Base-by-base conservation (phyloP, 2,888 invertebrate species). In the Euplexia lucipara region DNA sequence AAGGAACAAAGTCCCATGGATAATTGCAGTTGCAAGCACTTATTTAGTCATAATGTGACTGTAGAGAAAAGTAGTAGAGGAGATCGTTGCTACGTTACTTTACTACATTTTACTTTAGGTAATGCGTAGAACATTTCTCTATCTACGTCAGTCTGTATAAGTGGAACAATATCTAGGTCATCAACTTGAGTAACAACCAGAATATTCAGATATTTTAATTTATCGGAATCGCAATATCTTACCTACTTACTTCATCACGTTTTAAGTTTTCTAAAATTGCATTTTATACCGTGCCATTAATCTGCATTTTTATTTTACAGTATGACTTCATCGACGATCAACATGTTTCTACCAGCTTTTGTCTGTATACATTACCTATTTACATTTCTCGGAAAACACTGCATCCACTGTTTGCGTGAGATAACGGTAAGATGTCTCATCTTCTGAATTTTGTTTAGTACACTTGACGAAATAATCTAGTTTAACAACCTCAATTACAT, bases 1-100 rank as follows among this genome's bases (percentile, higher is more conserved):
- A 85, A 84, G 80, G 78, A 79, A 72, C 83, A 84, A 84, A 83
- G 83, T 54, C 52, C 45, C 56, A 51, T 56, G 54, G 32, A 20
- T 56, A 79, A 78, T 72, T 59, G 60, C 59, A 80, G 78, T 71
- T 59, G 60, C 68, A 75, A n/a, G n/a, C n/a, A n/a, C n/a, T n/a
- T n/a, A n/a, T n/a, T n/a, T n/a, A n/a, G n/a, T n/a, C n/a, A n/a
- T n/a, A n/a, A n/a, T n/a, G n/a, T n/a, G n/a, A n/a, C n/a, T n/a
- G n/a, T n/a, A n/a, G n/a, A n/a, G n/a, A n/a, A n/a, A n/a, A n/a
- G n/a, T n/a, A n/a, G n/a, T n/a, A n/a, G n/a, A n/a, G n/a, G n/a
- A n/a, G n/a, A n/a, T n/a, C n/a, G n/a, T n/a, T n/a, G n/a, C n/a
- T n/a, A n/a, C n/a, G n/a, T n/a, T 56, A 60, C 64, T 70, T 26